Base-by-base conservation (phyloP, 2,888 invertebrate genomes). In the Cordylochernes scorpioides region DNA sequence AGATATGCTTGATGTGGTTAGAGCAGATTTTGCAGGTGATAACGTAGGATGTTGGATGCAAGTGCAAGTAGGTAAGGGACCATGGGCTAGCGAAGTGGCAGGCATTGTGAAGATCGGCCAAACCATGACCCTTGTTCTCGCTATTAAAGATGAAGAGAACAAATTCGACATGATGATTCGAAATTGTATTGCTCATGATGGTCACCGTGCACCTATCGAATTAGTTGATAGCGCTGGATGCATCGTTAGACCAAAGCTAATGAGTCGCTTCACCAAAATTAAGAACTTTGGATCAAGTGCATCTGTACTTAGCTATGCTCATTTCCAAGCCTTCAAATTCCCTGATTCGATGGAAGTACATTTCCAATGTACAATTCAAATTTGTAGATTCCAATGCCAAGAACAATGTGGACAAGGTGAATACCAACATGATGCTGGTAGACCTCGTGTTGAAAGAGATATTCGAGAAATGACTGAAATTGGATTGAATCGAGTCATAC, bases 41-140 rank as follows among this genome's bases (percentile, higher is more conserved):
- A 86, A 86, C 47, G 80, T 84, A 3, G 82, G 82, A 12, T 84
- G 84, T 55, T 86, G 84, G 84, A 84, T 86, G 84, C 82, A 84
- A 50, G 84, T 86, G 41, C 84, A 86, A 60, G 48, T 46, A 25
- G 47, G 45, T n/a, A 39, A 36, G 26, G 44, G 46, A 14, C 84
- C 84, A 0, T 86, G 84, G 82, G 82, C 84, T 7, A 78, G 80
- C 0, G 84, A 84, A 55, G 84, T 84, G 1, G 78, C 80, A 0
- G 84, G 84, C 0, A 59, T 86, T 27, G 84, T 84, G 0, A 84
- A 84, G 57, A 84, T 84, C 32, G 84, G 84, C 1, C 84, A 84
- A 51, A 84, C 84, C 0, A 82, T 86, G 82, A 86, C 84, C 9
- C 84, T 84, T 82, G 84, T 84, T 3, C 55, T 84, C 35, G 84